Evolutionary conservation across 1,140 invertebrate species (phyloP).

Genomic region (Holotrichia oblita): DNA sequence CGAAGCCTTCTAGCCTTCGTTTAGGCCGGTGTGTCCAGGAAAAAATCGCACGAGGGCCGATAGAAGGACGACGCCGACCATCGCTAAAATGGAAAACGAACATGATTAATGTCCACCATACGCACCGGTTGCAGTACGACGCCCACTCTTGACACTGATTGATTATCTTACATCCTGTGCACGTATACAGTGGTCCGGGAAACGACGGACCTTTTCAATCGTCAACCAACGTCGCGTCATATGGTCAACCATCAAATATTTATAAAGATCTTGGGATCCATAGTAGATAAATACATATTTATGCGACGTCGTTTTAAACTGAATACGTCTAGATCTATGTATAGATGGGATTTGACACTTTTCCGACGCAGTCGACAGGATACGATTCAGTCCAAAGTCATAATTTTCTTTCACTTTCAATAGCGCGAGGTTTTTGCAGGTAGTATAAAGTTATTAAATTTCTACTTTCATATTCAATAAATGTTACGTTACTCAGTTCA

Average conservation of each 20-base stretch:
- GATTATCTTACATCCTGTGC: slow-evolving; percentile 27
- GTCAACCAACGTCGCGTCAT: background rate
- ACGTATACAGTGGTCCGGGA: background rate
- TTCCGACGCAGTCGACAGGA: background rate
- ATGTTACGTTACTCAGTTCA: too few species aligned
- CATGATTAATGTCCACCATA: slow-evolving; percentile 17
- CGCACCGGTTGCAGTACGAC: slow-evolving; percentile 8
- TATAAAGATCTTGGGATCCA: background rate
- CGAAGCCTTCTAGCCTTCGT: background rate
- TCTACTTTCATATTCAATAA: too few species aligned
- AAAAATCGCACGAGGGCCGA: slow-evolving; percentile 10
- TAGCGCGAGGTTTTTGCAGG: background rate
- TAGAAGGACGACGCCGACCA: background rate
- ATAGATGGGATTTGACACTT: background rate
- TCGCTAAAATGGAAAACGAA: slow-evolving; percentile 33
- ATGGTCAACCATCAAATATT: slow-evolving; percentile 27
- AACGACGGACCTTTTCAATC: background rate
- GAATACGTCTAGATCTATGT: background rate
- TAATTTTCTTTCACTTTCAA: slow-evolving; percentile 1
- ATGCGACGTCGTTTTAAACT: slow-evolving; percentile 1
- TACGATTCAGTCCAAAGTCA: background rate
- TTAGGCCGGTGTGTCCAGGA: background rate
- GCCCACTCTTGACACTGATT: background rate
- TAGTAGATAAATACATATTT: slow-evolving; percentile 24
- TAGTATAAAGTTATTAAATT: too few species aligned